Conservation (phyloP, 2,797 vertebrate species). For the Enteromius trimaculatus region DNA sequence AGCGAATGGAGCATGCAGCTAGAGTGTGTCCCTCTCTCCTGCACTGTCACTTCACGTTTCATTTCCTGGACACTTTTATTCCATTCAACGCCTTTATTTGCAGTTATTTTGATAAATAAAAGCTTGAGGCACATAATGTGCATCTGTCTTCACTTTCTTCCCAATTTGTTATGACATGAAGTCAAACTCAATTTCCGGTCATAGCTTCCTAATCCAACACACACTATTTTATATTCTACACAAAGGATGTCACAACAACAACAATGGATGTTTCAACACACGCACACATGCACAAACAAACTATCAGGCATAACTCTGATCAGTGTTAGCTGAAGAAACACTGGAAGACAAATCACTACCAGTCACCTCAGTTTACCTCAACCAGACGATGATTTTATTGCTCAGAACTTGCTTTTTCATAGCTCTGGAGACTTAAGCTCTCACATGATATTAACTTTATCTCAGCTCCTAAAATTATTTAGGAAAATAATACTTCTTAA, state of each 20-base stretch:
- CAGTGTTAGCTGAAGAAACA: neutral
- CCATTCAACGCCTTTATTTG: constrained; percentile 11
- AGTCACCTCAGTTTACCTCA: neutral
- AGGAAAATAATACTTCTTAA: neutral
- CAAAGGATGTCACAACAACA: neutral
- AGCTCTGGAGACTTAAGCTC: neutral
- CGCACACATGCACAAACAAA: neutral
- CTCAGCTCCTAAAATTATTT: neutral
- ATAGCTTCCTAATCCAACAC: neutral
- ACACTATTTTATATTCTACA: neutral
- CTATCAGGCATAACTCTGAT: neutral
- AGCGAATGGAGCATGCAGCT: neutral
- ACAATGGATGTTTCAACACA: neutral
- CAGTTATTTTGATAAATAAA: constrained; percentile 12
- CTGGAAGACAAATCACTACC: neutral
- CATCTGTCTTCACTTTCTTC: neutral
- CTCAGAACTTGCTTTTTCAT: neutral
- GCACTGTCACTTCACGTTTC: neutral
- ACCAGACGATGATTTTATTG: neutral
- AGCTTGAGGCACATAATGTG: constrained; percentile 22
- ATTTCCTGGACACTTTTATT: constrained; percentile 20
- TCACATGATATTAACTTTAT: neutral
- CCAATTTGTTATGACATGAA: constrained; percentile 2
- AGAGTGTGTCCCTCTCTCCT: neutral
- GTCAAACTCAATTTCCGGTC: constrained; percentile 8